Evolutionary conservation across 1,140 invertebrate species (phyloP).

Genomic region (Solen grandis): DNA sequence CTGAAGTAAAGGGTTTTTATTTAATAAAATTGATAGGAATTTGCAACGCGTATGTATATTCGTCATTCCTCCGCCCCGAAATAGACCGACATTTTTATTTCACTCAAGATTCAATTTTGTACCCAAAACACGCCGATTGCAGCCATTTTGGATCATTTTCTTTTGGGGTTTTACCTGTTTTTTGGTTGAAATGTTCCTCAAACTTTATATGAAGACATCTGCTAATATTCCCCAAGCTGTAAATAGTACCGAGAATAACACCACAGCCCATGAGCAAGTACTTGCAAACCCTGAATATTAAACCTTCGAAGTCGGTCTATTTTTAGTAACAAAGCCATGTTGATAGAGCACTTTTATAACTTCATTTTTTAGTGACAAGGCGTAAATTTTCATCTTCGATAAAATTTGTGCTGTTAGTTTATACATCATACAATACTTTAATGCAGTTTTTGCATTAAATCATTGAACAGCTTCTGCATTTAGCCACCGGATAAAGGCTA

Average conservation of each 20-base stretch:
- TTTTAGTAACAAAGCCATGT: conserved; percentile 58
- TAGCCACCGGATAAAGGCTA: neutral
- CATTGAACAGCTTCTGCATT: neutral
- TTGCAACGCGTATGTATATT: conserved; percentile 12
- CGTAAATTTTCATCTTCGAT: neutral
- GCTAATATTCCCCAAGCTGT: neutral
- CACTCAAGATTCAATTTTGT: conserved; percentile 20
- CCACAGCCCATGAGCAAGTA: conserved; percentile 58
- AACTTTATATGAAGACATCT: neutral
- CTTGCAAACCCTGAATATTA: conserved; percentile 60
- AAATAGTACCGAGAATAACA: conserved; percentile 54
- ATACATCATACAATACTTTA: conserved; percentile 29
- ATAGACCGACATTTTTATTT: conserved; percentile 17
- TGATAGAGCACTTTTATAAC: conserved; percentile 50
- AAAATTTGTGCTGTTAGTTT: neutral
- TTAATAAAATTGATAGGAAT: neutral
- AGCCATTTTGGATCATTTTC: conserved; percentile 44
- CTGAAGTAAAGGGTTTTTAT: neutral
- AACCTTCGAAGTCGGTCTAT: conserved; percentile 35
- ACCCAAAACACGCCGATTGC: no score
- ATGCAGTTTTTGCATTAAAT: neutral
- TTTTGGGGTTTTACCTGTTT: neutral
- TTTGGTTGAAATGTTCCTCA: neutral
- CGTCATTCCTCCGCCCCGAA: conserved; percentile 39
- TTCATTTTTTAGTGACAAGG: conserved; percentile 12